Base-by-base conservation (phyloP, 2,113 vertebrate species). In the Peromyscus californicus region DNA sequence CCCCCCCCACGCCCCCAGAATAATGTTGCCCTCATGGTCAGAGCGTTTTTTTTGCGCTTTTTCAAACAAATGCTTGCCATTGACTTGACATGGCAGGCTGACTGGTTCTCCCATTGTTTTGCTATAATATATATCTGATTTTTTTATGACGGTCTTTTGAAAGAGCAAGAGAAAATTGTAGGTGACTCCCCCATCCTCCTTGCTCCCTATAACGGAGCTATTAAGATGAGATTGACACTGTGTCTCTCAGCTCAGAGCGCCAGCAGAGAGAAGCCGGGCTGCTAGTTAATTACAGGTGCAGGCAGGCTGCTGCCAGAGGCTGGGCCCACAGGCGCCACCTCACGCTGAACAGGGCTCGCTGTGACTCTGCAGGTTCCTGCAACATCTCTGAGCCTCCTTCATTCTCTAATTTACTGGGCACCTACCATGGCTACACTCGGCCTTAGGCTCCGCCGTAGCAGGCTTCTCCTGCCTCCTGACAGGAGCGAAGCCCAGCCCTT, bases 51-150 rank as follows among this genome's bases (percentile, higher is more conserved):
- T 96, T 96, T 97, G 86, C 95, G 96, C 51, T 54, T 97, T 94
- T 95, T 88, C 48, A 85, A 45, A 95, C 93, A 97, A 94, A 95
- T 96, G 91, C 76, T 97, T 96, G 90, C 97, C 93, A 31, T 92
- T 96, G 93, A 84, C 9, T 91, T 96, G 93, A 84, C 11, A 1
- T 84, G 90, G 92, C 90, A 59, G 36, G 84, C 74, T 10, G 0
- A 16, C 84, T 94, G 65, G 7, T 78, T 98, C 97, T 87, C 63
- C 90, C 74, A 29, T 97, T 98, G 70, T 98, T 98, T 98, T 72
- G 61, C 95, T 97, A 67, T 95, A 86, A 97, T 75, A 85, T 45
- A 3, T 48, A 36, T 96, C 83, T 97, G 83, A 95, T 96, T 97
- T 97, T 93, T 51, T 51, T 39, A 63, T 63, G 86, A 98, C 96